Conservation (phyloP, 2,113 vertebrate species). For the Phrynocephalus versicolor region DNA sequence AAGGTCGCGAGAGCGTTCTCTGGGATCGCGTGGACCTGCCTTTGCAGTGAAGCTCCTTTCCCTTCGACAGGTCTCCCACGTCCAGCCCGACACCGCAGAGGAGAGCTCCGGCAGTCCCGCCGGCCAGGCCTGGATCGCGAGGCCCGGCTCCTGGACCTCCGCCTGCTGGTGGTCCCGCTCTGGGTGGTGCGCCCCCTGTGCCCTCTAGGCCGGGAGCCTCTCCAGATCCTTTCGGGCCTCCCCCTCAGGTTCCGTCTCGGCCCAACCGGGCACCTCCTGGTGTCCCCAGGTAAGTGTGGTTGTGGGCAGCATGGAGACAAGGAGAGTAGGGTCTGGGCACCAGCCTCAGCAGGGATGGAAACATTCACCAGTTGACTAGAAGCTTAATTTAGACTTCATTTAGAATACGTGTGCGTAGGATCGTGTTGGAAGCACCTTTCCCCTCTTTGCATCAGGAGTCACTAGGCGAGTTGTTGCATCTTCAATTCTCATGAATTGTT, state of each 20-base stretch:
- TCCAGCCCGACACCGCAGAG: conserved; percentile 96
- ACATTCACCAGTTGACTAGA: background rate
- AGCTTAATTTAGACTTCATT: background rate
- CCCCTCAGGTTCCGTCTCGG: conserved; percentile 94
- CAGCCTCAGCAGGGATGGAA: background rate
- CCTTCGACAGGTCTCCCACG: conserved; percentile 86
- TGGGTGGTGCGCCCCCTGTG: conserved; percentile 89
- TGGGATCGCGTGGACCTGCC: conserved; percentile 14
- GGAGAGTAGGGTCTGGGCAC: background rate
- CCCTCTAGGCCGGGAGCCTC: conserved; percentile 96
- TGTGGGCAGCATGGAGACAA: fast-evolving
- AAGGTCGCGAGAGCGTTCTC: background rate
- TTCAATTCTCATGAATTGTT: too few species aligned
- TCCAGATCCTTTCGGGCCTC: conserved; percentile 92
- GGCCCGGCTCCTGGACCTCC: conserved; percentile 93
- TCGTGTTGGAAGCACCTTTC: background rate
- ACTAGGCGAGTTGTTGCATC: background rate
- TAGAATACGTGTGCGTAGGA: background rate
- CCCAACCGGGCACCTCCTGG: conserved; percentile 96
- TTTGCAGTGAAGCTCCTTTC: conserved; percentile 54
- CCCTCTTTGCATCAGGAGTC: background rate
- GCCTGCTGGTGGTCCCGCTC: conserved; percentile 83
- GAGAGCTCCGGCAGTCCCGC: conserved; percentile 92
- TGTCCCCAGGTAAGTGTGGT: conserved; percentile 91
- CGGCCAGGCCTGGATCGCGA: conserved; percentile 88